Evolutionary conservation across 1,140 invertebrate genomes (phyloP), one percentile per base, ranked within the genome.

Genomic region (Maniola jurtina): DNA sequence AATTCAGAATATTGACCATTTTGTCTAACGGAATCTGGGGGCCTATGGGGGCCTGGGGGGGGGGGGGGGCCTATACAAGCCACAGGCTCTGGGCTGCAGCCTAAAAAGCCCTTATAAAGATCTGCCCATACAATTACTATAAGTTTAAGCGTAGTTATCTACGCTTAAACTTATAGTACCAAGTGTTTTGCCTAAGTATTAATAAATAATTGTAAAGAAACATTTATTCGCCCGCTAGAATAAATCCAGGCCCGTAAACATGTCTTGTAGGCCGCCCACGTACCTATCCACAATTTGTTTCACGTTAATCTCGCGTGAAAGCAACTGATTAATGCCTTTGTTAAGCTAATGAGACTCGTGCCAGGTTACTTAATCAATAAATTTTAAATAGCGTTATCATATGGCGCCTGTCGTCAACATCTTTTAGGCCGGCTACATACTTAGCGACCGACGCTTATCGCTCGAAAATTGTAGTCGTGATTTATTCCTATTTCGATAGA

Each of bases 271-370:
- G 56, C 74, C 77, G 76, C 85, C 79, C 77, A 84, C 83, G 73
- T 70, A 66, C 65, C 62, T 66, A 71, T 72, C 81, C 70, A 71
- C 83, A 88, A 88, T 88, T 88, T 88, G 85, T 86, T 86, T 80
- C 77, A 79, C 77, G 75, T 85, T 86, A 85, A 86, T 85, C 81
- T 85, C 66, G 70, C 71, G 73, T 78, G 84, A 85, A 82, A 82
- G 77, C 76, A 74, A 50, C 76, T 84, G 84, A 88, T 86, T 84
- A 88, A 88, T 86, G 81, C 71, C 72, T 80, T 81, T 77, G 77
- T 83, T 81, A 83, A 77, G 73, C 79, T 86, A 86, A 88, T 85
- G 84, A 83, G 81, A 70, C 81, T 80, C 68, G 73, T 75, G 70
- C 69, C 66, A 75, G 67, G 77, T 77, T 81, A 73, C 73, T 78